Evolutionary conservation across 1,140 invertebrate species (phyloP).

Genomic region (Druon quercuslanigerum): DNA sequence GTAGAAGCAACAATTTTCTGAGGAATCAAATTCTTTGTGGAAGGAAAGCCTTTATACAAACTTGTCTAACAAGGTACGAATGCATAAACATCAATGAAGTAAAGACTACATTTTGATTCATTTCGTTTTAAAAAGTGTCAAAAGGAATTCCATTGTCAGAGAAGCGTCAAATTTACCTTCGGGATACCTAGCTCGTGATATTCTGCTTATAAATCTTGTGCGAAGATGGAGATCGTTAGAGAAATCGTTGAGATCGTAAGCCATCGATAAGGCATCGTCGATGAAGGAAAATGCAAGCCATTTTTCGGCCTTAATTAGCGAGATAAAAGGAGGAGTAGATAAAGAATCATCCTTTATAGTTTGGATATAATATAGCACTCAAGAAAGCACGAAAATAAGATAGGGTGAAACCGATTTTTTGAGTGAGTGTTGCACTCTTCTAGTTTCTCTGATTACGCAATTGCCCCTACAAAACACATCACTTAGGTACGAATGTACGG

Average conservation of each 20-base stretch:
- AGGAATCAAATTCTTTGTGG: neutral
- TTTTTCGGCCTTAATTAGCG: conserved; percentile 55
- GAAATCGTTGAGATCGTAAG: conserved; percentile 49
- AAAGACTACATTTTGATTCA: neutral
- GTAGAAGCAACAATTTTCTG: conserved; percentile 7
- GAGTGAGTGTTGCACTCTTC: neutral
- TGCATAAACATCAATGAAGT: neutral
- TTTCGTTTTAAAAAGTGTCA: neutral
- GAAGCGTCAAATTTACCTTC: conserved; percentile 8
- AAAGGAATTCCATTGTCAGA: neutral
- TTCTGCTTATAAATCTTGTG: conserved; percentile 19
- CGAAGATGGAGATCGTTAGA: conserved; percentile 43
- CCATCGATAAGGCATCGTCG: conserved; percentile 52
- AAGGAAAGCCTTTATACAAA: conserved; percentile 11
- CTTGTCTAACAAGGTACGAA: neutral
- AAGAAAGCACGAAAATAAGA: too few species aligned
- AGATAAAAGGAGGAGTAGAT: conserved; percentile 45
- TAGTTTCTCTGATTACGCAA: conserved; percentile 8
- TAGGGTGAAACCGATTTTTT: too few species aligned
- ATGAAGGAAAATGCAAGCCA: conserved; percentile 39
- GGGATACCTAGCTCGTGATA: neutral
- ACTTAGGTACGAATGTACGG: conserved; percentile 4
- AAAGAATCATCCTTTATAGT: conserved; percentile 38
- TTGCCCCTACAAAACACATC: conserved; percentile 19
- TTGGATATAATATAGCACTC: neutral